Evolutionary conservation across 1,140 invertebrate genomes (phyloP), one percentile per base, ranked within the genome.

Genomic region (Piezodorus guildinii): DNA sequence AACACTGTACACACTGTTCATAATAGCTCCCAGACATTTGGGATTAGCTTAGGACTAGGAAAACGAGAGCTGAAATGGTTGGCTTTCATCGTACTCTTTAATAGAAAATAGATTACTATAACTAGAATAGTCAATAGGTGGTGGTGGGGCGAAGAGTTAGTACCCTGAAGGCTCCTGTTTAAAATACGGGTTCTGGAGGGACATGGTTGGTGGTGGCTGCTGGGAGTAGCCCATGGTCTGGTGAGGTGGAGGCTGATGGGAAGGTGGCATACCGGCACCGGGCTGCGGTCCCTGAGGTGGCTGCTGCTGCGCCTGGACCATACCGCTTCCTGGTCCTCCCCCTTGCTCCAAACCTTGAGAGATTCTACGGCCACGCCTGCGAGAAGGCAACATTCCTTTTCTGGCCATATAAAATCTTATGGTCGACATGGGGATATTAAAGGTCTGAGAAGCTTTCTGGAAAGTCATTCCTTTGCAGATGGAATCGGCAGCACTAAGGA

Each of bases 331-430:
- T 6, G 27, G 58, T 17, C 72, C 72, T 68, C n/a, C 60, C 54
- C 39, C 39, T 16, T 72, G n/a, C 62, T 74, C 79, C 12, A 79
- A 79, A 0, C n/a, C 72, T 69, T 25, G 72, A 66, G 67, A 74
- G 72, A 25, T 74, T 77, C 63, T 59, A 21, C 81, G 75, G 15
- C 87, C 87, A 19, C 87, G 78, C 71, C 87, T 85, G 67, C 87
- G 79, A 69, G 82, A 79, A 23, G 86, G 86, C 60, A 90, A 72
- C 64, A 88, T 88, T 8, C 87, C 87, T 73, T 88, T 88, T 63
- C 87, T 77, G 25, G 86, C 87, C 87, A 88, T 88, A 74, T 88
- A 88, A 73, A 90, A 88, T 73, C 81, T 81, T 73, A 88, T 88
- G 60, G 87, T 89, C n/a, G 85, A 88, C 66, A 88, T 88, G 56